Evolutionary conservation across 2,797 vertebrate genomes (phyloP), one percentile per base, ranked within the genome.

Genomic region (Ctenopoma kingsleyae): DNA sequence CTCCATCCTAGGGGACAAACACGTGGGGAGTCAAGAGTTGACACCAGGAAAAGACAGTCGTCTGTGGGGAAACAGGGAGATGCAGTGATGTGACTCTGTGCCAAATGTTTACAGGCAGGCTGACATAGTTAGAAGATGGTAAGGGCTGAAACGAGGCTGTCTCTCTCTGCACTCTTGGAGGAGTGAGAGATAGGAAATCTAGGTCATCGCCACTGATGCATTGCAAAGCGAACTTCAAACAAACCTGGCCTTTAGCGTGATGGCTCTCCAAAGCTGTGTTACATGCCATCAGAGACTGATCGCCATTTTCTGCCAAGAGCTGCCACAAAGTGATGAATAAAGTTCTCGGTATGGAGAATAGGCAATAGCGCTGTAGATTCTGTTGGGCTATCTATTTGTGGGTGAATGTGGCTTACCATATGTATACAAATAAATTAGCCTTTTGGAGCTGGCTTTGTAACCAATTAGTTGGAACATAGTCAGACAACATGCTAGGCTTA

Each of bases 141-240:
- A 59, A 73, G 74, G 82, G 81, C 81, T 85, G 86, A 91, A 92
- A 90, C 71, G 80, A 89, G 87, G 76, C 87, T 86, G 75, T 78
- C 75, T 86, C 82, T 83, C 83, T 32, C 67, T 62, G 64, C 81
- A 76, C 84, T 89, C 81, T 86, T 87, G 84, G 80, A 91, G 85
- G 84, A 86, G 58, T 41, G 61, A 80, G 85, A 74, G 81, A 80
- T 84, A 58, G 78, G 60, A 73, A 91, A 94, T 94, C 91, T 94
- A 91, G 93, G 93, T 92, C 93, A 92, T 84, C 80, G 73, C 81
- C 87, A 85, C 87, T 91, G 88, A 93, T 88, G 89, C 89, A 87
- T 92, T 76, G 89, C 89, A 90, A 90, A 91, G 85, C 56, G 76
- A 91, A 93, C 91, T 93, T 93, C 91, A 93, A 91, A 93, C 90